Base-by-base conservation (phyloP, 2,888 invertebrate genomes). In the Aspidiotus rigidus region DNA sequence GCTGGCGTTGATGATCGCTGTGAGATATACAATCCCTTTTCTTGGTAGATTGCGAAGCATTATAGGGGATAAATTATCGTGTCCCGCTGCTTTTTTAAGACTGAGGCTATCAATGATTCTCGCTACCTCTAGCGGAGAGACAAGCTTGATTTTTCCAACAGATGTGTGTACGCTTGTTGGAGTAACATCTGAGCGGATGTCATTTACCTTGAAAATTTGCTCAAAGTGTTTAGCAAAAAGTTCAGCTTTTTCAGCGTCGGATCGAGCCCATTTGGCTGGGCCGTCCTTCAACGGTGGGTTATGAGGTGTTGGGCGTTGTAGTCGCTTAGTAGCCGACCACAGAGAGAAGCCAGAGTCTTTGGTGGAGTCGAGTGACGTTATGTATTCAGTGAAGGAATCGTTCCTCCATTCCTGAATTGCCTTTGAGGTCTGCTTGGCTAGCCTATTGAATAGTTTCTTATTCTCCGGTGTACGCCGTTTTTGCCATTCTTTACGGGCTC, bases 211-310 rank as follows among this genome's bases (percentile, higher is more conserved):
- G 57, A 57, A 57, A 17, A 57, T 3, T 16, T 17, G 57, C 17
- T 57, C 41, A 16, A 63, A 49, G 49, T 63, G 63, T 63, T 15
- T 10, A 11, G 63, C 63, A 63, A 63, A 63, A 10, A 63, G 49
- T 7, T 63, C 63, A 13, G 63, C 63, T 44, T 63, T 63, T 63
- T 63, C 63, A 16, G 28, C 16, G 17, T 63, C 63, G 44, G 44
- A 44, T 42, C 17, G 11, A 44, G 63, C 63, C 63, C 63, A 63
- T 13, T n/a, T 17, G 28, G 13, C 44, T 13, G 15, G 13, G 13
- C 49, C 49, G 28, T 40, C 41, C 17, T 16, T 41, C 28, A 63
- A 44, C 15, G 63, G 63, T 11, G 63, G 13, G 44, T 63, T 63
- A 7, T 2, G 15, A 42, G 41, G 63, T 13, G 49, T 13, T 41